phyloP scores from a whole-genome alignment of 2,797 vertebrate species.

The Melanotaenia trifasciata region DNA sequence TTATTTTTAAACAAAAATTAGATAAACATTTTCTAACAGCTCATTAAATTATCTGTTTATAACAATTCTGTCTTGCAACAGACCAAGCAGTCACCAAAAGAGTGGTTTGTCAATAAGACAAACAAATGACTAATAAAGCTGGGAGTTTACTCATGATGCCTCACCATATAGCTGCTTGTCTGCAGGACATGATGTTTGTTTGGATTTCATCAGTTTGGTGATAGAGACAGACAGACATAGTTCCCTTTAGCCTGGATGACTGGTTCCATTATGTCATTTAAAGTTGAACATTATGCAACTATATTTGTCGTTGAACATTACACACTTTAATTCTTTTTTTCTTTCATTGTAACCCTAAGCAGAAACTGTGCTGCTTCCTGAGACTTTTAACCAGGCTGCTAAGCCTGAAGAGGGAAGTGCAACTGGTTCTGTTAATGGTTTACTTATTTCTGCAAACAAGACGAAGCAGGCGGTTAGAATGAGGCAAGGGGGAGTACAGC shows the following conservation, averaged over 20 bases:
- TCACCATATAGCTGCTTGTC: background rate
- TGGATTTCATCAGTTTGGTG: constrained; percentile 34
- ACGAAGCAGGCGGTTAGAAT: background rate
- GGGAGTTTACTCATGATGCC: background rate
- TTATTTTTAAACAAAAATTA: background rate
- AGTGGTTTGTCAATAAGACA: background rate
- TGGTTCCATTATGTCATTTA: background rate
- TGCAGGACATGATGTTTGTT: constrained; percentile 37
- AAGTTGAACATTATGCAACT: background rate
- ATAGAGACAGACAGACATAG: constrained; percentile 8
- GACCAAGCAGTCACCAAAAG: background rate
- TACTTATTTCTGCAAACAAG: constrained; percentile 10
- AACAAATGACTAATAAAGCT: constrained; percentile 28
- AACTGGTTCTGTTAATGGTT: constrained; percentile 52
- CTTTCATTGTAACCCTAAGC: background rate
- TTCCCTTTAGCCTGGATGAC: background rate
- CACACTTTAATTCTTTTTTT: background rate
- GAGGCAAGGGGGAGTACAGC: too few relatives aligned
- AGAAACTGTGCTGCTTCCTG: background rate
- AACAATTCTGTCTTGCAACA: background rate
- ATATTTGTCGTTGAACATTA: background rate
- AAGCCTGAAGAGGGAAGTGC: background rate
- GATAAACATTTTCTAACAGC: too few relatives aligned
- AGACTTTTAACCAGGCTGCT: background rate
- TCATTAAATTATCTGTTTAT: too few relatives aligned